Percentiles rank a stretch among this genome's conserved stretches.
phyloP scores from a whole-genome alignment of 2,797 vertebrate species.

The Muraenolepis orangiensis region DNA sequence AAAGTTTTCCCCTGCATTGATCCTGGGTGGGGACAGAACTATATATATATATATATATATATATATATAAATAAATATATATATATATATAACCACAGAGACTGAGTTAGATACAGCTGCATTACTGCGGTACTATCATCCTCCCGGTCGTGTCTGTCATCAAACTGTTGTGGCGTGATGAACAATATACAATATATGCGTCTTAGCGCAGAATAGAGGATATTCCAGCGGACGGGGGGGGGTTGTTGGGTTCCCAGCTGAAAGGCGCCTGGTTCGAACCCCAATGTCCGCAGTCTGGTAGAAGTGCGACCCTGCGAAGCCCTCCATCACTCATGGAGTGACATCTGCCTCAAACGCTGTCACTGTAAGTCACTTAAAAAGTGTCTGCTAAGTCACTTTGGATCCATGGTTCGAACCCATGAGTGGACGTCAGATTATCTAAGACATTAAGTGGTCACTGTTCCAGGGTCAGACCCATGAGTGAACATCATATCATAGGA shows the following conservation, averaged over 20 bases:
- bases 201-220: no score
- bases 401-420: no score
- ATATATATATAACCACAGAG: neutral
- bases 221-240: neutral
- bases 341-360: neutral
- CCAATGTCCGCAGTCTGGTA: neutral
- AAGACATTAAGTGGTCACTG: no score
- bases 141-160: neutral
- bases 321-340: neutral
- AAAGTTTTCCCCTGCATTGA: neutral
- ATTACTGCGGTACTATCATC: neutral
- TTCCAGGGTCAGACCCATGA: no score
- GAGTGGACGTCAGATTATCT: no score
- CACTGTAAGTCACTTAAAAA: neutral
- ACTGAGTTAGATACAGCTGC: neutral
- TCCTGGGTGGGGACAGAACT: neutral
- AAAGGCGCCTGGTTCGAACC: neutral
- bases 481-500: no score
- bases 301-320: neutral
- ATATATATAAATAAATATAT: neutral
- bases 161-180: neutral
- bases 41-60: neutral
- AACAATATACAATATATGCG: neutral
- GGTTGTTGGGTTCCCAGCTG: neutral
- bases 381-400: neutral